phyloP scores from a whole-genome alignment of 1,140 invertebrate species.

The Maconellicoccus hirsutus region DNA sequence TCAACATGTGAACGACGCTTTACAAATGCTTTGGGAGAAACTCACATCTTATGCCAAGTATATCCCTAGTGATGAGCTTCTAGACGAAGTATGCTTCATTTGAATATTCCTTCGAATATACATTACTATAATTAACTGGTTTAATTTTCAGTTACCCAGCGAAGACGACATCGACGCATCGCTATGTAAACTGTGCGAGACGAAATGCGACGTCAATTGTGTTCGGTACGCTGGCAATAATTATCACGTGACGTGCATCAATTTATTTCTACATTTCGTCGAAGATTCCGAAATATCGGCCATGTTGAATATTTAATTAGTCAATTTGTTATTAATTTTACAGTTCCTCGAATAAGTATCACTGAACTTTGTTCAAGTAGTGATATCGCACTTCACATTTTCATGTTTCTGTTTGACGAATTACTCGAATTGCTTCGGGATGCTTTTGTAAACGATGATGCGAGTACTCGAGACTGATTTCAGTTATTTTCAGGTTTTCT shows the following conservation, averaged over 20 bases:
- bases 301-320: constrained; percentile 6
- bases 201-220: constrained; percentile 1
- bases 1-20: background rate
- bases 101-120: background rate
- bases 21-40: background rate
- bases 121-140: background rate
- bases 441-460: too few species aligned
- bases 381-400: too few species aligned
- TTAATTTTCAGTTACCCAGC: background rate
- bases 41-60: background rate
- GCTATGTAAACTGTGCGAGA: constrained; percentile 8
- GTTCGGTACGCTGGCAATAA: background rate
- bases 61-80: background rate
- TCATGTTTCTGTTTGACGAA: too few species aligned
- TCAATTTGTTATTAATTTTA: background rate
- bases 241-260: constrained; percentile 7
- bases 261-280: constrained; percentile 19
- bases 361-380: too few species aligned
- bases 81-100: background rate
- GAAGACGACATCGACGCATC: background rate
- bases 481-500: too few species aligned
- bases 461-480: too few species aligned
- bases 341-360: background rate
- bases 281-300: constrained; percentile 11
- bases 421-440: too few species aligned